Percentiles rank a stretch among this genome's conserved stretches.
Evolutionary conservation across 2,797 vertebrate genomes (phyloP).

Genomic region (Apogon talboti): DNA sequence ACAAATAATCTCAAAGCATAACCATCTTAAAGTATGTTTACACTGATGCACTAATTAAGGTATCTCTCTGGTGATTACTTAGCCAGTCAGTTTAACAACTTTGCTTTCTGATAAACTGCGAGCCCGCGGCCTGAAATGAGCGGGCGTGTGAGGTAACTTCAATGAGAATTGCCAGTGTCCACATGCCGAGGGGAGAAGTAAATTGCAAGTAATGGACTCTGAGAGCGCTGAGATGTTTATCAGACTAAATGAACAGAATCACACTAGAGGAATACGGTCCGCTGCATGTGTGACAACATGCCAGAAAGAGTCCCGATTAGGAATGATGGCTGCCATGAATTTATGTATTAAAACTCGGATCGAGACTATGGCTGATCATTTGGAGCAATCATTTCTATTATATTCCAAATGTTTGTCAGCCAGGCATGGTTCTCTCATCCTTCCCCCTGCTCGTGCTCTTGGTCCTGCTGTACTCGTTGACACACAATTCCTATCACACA

Average conservation of each 20-base stretch:
- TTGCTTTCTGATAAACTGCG: slow-evolving; percentile 55
- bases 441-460: not conserved
- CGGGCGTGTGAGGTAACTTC: slow-evolving; percentile 62
- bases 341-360: slow-evolving; percentile 56
- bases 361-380: slow-evolving; percentile 44
- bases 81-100: slow-evolving; percentile 61
- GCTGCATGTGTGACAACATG: slow-evolving; percentile 62
- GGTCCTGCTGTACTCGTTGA: slow-evolving; percentile 37
- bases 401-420: slow-evolving; percentile 44
- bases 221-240: slow-evolving; percentile 70
- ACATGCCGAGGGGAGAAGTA: slow-evolving; percentile 67
- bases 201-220: slow-evolving; percentile 78
- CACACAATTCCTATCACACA: slow-evolving; percentile 38
- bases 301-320: slow-evolving; percentile 43
- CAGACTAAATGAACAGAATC: slow-evolving; percentile 72
- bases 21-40: slow-evolving; percentile 66
- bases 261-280: slow-evolving; percentile 47
- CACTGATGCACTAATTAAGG: slow-evolving; percentile 67
- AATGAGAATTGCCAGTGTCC: slow-evolving; percentile 68
- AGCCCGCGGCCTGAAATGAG: slow-evolving; percentile 48
- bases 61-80: slow-evolving; percentile 69
- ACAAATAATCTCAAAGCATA: slow-evolving; percentile 52
- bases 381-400: slow-evolving; percentile 50
- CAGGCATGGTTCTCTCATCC: slow-evolving; percentile 17
- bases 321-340: slow-evolving; percentile 62